Evolutionary conservation across 2,888 invertebrate genomes (phyloP).

Genomic region (Phaedon cochleariae): DNA sequence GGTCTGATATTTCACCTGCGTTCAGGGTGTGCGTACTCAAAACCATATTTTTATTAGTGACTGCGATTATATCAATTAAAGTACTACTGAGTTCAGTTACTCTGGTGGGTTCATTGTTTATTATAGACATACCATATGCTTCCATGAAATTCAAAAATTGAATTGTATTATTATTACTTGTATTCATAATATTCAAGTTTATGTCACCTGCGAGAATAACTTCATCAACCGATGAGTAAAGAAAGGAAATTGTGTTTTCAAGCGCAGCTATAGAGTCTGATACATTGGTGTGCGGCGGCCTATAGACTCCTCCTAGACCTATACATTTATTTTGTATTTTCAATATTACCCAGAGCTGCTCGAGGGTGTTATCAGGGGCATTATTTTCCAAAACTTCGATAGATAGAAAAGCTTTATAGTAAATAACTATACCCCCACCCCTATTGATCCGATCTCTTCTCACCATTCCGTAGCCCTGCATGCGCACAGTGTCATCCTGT

Average conservation of each 20-base stretch:
- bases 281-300: conserved; percentile 5
- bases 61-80: background rate
- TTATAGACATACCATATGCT: conserved; percentile 5
- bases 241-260: background rate
- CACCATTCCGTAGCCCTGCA: conserved; percentile 3
- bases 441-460: conserved; percentile 1
- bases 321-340: background rate
- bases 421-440: conserved; percentile 11
- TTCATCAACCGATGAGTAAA: conserved; percentile 2
- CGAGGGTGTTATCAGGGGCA: background rate
- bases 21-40: background rate
- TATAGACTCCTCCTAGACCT: conserved; percentile 2
- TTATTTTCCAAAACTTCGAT: background rate
- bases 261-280: conserved; percentile 4
- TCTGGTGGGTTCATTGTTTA: conserved; percentile 3
- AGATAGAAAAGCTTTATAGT: background rate
- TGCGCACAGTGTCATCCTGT: background rate
- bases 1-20: background rate
- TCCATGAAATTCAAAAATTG: background rate
- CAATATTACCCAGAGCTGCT: conserved; percentile 14
- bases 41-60: background rate
- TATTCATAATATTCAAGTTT: conserved; percentile 10
- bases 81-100: background rate
- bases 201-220: conserved; percentile 8
- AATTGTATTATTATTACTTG: background rate